Percentiles rank a stretch among this genome's conserved stretches.
Conservation (phyloP, 2,797 vertebrate species). For the Melanotaenia maccullochi region DNA sequence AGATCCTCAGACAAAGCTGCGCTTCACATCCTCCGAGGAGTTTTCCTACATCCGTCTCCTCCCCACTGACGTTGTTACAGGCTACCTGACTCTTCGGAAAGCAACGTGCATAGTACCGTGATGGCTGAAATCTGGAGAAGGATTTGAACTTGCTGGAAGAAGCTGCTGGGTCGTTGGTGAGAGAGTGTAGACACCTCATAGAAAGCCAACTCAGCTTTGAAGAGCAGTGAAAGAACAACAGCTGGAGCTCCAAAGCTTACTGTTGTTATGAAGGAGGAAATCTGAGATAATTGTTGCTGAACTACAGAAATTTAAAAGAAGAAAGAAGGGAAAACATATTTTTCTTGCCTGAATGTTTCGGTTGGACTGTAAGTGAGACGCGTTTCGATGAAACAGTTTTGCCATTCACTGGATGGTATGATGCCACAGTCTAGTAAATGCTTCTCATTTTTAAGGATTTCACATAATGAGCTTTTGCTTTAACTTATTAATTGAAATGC, state of each 20-base stretch:
- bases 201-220: not conserved
- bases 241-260: slow-evolving; percentile 11
- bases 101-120: slow-evolving; percentile 94
- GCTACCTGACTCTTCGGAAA: slow-evolving; percentile 94
- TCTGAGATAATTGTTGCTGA: slow-evolving; percentile 4
- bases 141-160: slow-evolving; percentile 18
- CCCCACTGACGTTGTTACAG: slow-evolving; percentile 93
- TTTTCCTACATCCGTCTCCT: slow-evolving; percentile 96
- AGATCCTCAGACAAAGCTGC: slow-evolving; percentile 96
- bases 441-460: not conserved
- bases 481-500: not conserved
- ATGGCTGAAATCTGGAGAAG: slow-evolving; percentile 52
- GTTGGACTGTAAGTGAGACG: not conserved
- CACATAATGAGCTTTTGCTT: not conserved
- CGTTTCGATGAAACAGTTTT: not conserved
- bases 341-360: not conserved
- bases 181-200: slow-evolving; percentile 1
- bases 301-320: not conserved
- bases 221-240: not conserved
- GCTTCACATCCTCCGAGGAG: slow-evolving; percentile 94
- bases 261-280: not conserved
- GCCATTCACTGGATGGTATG: not conserved
- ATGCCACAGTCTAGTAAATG: not conserved
- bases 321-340: not conserved
- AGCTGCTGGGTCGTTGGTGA: not conserved